phyloP scores from a whole-genome alignment of 2,888 invertebrate species.

The Melolontha melolontha region DNA sequence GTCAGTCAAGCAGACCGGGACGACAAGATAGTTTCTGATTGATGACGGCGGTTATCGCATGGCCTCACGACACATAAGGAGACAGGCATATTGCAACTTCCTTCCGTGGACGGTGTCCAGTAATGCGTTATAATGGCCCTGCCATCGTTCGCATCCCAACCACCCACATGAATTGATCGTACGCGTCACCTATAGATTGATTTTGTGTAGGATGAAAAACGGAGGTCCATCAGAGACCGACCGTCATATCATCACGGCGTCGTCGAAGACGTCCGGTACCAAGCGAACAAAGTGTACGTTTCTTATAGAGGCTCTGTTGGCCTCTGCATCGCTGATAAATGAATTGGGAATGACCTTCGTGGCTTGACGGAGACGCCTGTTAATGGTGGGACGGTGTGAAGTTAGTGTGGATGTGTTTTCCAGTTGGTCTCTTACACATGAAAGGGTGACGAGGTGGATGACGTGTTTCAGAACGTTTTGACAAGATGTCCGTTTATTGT shows the following conservation, averaged over 20 bases:
- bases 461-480: too few relatives aligned
- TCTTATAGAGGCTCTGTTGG: too few relatives aligned
- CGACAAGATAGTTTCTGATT: constrained; percentile 47
- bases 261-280: background rate
- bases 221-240: constrained; percentile 1
- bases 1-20: constrained; percentile 27
- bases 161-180: constrained; percentile 30
- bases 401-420: too few relatives aligned
- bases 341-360: too few relatives aligned
- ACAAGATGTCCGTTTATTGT: too few relatives aligned
- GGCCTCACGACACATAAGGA: background rate
- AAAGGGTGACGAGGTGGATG: too few relatives aligned
- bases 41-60: too few relatives aligned
- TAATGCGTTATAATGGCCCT: constrained; percentile 41
- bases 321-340: too few relatives aligned
- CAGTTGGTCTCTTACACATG: too few relatives aligned
- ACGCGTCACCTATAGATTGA: constrained; percentile 42
- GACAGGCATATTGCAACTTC: constrained; percentile 33
- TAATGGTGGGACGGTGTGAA: too few relatives aligned
- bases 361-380: too few relatives aligned
- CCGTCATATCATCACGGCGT: background rate
- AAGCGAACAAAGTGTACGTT: too few relatives aligned
- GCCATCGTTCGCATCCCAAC: background rate
- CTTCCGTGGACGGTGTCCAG: constrained; percentile 61
- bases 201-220: constrained; percentile 29